Evolutionary conservation across 2,888 invertebrate species (phyloP).

Genomic region (Lasioglossum zephyrum): DNA sequence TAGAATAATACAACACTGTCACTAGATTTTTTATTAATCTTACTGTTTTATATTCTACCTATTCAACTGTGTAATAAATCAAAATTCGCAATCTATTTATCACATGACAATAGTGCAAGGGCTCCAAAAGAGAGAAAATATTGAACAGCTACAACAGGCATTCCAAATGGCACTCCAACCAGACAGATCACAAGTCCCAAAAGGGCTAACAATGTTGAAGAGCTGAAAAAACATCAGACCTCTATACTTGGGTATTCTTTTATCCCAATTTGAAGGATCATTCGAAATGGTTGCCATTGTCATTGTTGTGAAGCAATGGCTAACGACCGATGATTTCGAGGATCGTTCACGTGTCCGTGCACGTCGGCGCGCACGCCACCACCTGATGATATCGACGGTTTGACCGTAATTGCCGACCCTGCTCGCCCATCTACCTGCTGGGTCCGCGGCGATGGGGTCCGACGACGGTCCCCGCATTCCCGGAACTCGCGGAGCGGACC

Average conservation of each 20-base stretch:
- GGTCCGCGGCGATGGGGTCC: constrained; percentile 26
- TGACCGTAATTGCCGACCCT: constrained; percentile 70
- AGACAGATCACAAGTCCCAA: no score
- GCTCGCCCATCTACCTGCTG: constrained; percentile 55
- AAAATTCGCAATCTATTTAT: no score
- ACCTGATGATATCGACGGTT: constrained; percentile 69
- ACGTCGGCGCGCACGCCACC: constrained; percentile 53
- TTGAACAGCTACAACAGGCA: no score
- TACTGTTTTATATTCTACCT: no score
- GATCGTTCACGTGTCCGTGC: constrained; percentile 45
- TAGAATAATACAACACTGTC: no score
- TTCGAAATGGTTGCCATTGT: constrained; percentile 22
- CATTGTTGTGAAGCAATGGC: constrained; percentile 49
- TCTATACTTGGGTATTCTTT: neutral
- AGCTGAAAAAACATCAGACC: neutral
- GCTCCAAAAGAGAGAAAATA: no score
- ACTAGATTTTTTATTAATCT: no score
- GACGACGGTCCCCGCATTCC: constrained; percentile 70
- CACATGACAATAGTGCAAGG: no score
- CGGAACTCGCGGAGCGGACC: constrained; percentile 66
- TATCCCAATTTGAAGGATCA: neutral
- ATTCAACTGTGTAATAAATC: no score
- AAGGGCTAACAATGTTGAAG: no score
- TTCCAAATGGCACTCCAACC: no score
- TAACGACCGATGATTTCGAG: constrained; percentile 72